Evolutionary conservation across 2,888 invertebrate genomes (phyloP), one percentile per base, ranked within the genome.

Genomic region (Poecilobothrus nobilitatus): DNA sequence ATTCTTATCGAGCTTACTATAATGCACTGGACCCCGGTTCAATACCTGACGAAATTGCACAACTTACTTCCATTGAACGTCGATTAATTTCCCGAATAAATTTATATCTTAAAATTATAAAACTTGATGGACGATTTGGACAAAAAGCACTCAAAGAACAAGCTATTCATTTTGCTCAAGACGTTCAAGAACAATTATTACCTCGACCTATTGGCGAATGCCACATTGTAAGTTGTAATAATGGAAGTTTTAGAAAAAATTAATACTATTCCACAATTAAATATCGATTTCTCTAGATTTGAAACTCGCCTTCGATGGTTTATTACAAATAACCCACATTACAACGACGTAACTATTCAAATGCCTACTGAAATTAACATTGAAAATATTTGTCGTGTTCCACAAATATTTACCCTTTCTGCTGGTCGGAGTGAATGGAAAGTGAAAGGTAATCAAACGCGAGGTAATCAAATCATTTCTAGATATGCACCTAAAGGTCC

Each of bases 1-100:
- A 21, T 5, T 22, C 9, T 22, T 34, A 21, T 9, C 21, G 15
- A 21, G 63, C 71, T 2, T 72, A 70, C 63, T 73, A 69, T 71
- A 73, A 73, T 63, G 71, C 68, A 65, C 61, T 73, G 15, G 66
- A 69, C 67, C 72, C 72, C n/a, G 73, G 72, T 10, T 21, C 9
- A n/a, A 68, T 73, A n/a, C 71, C 73, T 20, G 64, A 72, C 9
- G 69, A 66, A 18, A 71, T n/a, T n/a, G n/a, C n/a, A n/a, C n/a
- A n/a, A n/a, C n/a, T n/a, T n/a, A n/a, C n/a, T n/a, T n/a, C n/a
- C 71, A 34, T 65, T 9, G 71, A 72, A 68, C 68, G 66, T 27
- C 67, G 72, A 15, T 33, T 73, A 27, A 21, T 73, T 8, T 68
- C 66, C 5, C 66, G 70, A 34, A 70, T 73, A 27, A 72, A 68